Evolutionary conservation across 35 echinoderm and acorn worm species (phyloP).

Genomic region (Stichopus chloronotus): DNA sequence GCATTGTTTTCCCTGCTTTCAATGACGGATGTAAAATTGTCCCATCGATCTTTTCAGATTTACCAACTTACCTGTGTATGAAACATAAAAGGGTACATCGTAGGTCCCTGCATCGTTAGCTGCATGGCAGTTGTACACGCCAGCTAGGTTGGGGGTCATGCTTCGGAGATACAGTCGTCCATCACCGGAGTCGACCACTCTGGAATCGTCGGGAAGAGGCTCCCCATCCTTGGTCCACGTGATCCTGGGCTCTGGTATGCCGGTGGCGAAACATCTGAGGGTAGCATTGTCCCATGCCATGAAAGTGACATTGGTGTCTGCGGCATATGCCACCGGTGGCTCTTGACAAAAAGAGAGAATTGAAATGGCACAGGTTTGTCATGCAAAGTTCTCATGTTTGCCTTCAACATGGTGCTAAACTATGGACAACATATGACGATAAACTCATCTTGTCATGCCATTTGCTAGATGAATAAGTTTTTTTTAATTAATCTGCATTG

Average conservation of each 20-base stretch:
- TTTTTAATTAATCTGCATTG: no score
- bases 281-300: slow-evolving; percentile 74
- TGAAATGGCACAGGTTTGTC: not conserved
- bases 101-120: slow-evolving; percentile 66
- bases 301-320: slow-evolving; percentile 74
- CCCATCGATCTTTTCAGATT: not conserved
- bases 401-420: no score
- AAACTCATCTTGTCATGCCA: no score
- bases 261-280: slow-evolving; percentile 71
- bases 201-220: slow-evolving; percentile 59
- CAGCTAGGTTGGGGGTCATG: slow-evolving; percentile 50
- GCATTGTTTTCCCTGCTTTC: not conserved
- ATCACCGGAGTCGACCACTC: slow-evolving; percentile 23
- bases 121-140: slow-evolving; percentile 78
- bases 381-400: not conserved
- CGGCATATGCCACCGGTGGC: slow-evolving; percentile 30
- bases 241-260: slow-evolving; percentile 74
- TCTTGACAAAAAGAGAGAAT: slow-evolving; percentile 34
- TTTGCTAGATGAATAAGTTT: no score
- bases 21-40: not conserved
- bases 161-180: slow-evolving; percentile 30
- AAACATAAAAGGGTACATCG: slow-evolving; percentile 36
- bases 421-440: no score
- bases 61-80: slow-evolving; percentile 47
- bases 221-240: slow-evolving; percentile 80